A percentile compares a stretch with the other conserved stretches of the same genome.
Evolutionary conservation across 2,888 invertebrate species (phyloP).

Genomic region (Eilema griseolum): DNA sequence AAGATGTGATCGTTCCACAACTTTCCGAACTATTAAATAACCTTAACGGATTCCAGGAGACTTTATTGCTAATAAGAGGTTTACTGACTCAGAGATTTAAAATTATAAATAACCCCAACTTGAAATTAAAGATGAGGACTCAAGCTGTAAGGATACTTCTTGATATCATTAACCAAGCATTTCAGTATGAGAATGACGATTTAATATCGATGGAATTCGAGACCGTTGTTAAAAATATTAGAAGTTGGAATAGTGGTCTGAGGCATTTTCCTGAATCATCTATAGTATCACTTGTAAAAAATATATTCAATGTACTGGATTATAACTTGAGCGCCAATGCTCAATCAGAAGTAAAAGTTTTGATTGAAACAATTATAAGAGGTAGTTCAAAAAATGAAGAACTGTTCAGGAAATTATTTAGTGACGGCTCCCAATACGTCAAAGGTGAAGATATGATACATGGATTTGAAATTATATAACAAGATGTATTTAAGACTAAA

Average conservation of each 20-base stretch:
- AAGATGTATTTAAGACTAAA: background rate
- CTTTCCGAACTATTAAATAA: conserved; percentile 31
- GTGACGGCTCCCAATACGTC: conserved; percentile 56
- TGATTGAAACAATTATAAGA: conserved; percentile 54
- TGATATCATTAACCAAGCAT: conserved; percentile 63
- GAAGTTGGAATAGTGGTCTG: conserved; percentile 45
- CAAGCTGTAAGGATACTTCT: conserved; percentile 59
- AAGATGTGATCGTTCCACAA: conserved; percentile 38
- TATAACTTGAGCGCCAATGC: conserved; percentile 46
- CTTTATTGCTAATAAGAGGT: conserved; percentile 38
- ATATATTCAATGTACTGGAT: conserved; percentile 45
- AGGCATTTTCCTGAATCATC: conserved; percentile 12
- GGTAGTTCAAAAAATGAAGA: conserved; percentile 37
- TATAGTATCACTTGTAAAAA: conserved; percentile 27
- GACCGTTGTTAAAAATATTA: conserved; percentile 42
- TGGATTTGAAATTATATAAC: conserved; percentile 14
- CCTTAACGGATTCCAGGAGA: conserved; percentile 36
- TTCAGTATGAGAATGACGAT: conserved; percentile 46
- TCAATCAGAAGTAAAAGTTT: conserved; percentile 54
- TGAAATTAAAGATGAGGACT: conserved; percentile 36
- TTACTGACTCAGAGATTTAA: conserved; percentile 55
- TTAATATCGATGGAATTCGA: conserved; percentile 49
- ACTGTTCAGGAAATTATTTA: conserved; percentile 47
- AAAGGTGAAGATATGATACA: conserved; percentile 28
- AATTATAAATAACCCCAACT: conserved; percentile 30